Percentiles rank a stretch among this genome's conserved stretches.
Conservation (phyloP, 2,888 invertebrate genomes). For the Ectemnius continuus region DNA sequence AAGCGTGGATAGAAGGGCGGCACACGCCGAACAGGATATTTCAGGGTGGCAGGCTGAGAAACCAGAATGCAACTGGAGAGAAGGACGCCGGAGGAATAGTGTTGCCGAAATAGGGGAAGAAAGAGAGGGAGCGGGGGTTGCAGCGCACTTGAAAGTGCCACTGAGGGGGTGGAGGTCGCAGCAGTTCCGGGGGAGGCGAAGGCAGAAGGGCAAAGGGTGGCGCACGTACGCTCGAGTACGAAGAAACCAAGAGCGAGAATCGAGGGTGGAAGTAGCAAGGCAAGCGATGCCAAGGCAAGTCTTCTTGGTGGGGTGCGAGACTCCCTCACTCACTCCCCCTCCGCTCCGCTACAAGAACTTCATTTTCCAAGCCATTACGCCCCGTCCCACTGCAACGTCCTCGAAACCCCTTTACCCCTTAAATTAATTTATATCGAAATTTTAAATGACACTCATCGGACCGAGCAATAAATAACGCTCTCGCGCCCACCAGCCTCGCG, state of each 20-base stretch:
- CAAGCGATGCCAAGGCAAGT: no score
- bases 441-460: slow-evolving; percentile 76
- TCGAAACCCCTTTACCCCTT: slow-evolving; percentile 70
- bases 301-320: slow-evolving; percentile 37
- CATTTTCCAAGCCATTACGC: slow-evolving; percentile 77
- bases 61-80: slow-evolving; percentile 1
- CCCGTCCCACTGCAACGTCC: slow-evolving; percentile 66
- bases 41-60: slow-evolving; percentile 16
- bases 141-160: no score
- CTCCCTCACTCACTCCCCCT: slow-evolving; percentile 57
- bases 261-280: slow-evolving; percentile 9
- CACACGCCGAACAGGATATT: slow-evolving; percentile 56
- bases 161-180: no score
- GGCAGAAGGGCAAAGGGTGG: no score
- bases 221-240: no score
- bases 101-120: slow-evolving; percentile 43
- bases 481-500: slow-evolving; percentile 25
- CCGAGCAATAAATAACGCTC: slow-evolving; percentile 71
- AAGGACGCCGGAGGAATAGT: not conserved
- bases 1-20: slow-evolving; percentile 52
- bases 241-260: not conserved
- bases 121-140: slow-evolving; percentile 36
- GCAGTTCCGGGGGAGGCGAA: no score
- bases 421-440: slow-evolving; percentile 77
- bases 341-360: slow-evolving; percentile 73